phyloP scores from a whole-genome alignment of 2,113 vertebrate genomes.

The Madoqua kirkii region DNA sequence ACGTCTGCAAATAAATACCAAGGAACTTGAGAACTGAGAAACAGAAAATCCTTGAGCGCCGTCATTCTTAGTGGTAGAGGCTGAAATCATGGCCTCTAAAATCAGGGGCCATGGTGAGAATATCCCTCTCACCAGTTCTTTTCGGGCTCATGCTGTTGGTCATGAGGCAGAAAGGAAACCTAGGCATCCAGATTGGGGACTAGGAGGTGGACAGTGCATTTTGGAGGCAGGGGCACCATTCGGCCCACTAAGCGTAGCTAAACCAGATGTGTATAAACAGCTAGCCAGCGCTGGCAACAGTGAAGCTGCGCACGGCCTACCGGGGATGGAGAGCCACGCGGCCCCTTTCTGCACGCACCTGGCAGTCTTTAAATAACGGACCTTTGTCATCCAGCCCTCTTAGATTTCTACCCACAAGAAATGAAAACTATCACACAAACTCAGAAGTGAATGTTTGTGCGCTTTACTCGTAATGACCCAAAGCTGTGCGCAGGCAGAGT shows the following conservation, averaged over 20 bases:
- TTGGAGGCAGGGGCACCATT: background rate
- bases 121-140: background rate
- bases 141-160: background rate
- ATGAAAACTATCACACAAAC: background rate
- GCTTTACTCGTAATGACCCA: background rate
- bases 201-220: background rate
- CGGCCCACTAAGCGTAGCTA: background rate
- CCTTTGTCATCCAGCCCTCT: background rate
- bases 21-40: background rate
- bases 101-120: too few species aligned
- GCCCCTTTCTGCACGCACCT: background rate
- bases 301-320: rapidly evolving
- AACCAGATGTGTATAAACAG: background rate
- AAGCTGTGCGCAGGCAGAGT: background rate
- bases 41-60: background rate
- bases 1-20: background rate
- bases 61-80: background rate
- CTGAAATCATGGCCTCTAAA: background rate
- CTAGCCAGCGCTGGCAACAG: background rate
- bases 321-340: rapidly evolving
- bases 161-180: background rate
- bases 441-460: background rate
- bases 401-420: background rate
- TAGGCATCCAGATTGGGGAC: background rate
- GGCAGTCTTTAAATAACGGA: background rate